Evolutionary conservation across 2,888 invertebrate genomes (phyloP), one percentile per base, ranked within the genome.

Genomic region (Aromia moschata): DNA sequence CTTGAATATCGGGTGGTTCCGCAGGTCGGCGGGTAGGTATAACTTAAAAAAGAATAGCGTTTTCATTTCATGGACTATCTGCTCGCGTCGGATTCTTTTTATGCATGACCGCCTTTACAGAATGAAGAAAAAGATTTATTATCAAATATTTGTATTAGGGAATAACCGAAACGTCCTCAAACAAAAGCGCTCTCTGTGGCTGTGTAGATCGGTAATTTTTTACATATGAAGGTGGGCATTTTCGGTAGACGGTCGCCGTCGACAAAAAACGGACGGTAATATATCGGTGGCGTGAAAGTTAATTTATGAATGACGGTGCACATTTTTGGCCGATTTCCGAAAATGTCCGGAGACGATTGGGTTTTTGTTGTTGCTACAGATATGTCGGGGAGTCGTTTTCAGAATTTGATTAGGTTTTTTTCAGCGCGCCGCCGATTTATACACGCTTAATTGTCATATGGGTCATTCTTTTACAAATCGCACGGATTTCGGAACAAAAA

Each of bases 51-150:
- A 47, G 30, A 37, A 36, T 36, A 47, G 14, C 16, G 30, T 49
- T 49, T 49, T 49, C 49, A 49, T 49, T 49, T 49, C 49, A 49
- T 49, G 49, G 38, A 49, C 49, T 49, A 49, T 49, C 49, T 49
- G n/a, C 49, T 49, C 41, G 14, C 38, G 15, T 37, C 31, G 51
- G 51, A 52, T 52, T 49, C 51, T 52, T 51, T 52, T 52, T 40
- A 52, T 41, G 51, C 31, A 31, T 31, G 30, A 30, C 30, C 12
- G 51, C 25, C 7, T 31, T 31, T 17, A 40, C 30, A 31, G 40
- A 52, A 52, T 41, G 30, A 41, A 41, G 51, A 41, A 52, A 41
- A 40, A 31, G 51, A 40, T 41, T 52, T 52, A 52, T 52, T 52
- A 52, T 17, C 51, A 52, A 52, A 52, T 52, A 52, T 52, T 52